These are phyloP conservation scores for Cynodonichthys magdalenae DNA, from an alignment of 2,797 vertebrate genomes.

Conservation along the genomic window DNA sequence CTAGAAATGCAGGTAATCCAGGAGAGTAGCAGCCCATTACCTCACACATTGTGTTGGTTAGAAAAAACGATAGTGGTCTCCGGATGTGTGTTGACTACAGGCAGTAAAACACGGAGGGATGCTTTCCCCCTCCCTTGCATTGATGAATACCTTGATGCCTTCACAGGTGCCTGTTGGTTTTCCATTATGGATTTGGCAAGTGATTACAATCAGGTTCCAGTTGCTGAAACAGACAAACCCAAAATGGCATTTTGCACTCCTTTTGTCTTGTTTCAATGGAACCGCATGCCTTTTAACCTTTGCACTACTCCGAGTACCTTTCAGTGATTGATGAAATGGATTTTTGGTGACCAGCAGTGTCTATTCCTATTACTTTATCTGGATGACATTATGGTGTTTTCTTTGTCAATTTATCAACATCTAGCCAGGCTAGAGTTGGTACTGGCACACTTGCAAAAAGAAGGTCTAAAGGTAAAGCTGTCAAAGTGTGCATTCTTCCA, in stretches of 20 bases:
- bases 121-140: neutral
- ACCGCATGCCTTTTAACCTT: too few relatives aligned
- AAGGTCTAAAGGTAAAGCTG: neutral
- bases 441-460: neutral
- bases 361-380: neutral
- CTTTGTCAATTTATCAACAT: neutral
- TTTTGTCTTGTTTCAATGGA: too few relatives aligned
- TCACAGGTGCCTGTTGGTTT: neutral
- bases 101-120: neutral
- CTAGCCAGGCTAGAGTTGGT: neutral
- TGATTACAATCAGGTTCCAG: constrained; percentile 1
- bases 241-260: neutral
- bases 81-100: neutral
- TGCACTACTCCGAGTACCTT: too few relatives aligned
- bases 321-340: too few relatives aligned
- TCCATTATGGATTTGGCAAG: neutral
- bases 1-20: neutral
- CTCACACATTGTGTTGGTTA: neutral
- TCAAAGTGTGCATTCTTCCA: neutral
- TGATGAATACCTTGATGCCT: neutral
- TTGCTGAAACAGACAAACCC: neutral
- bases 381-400: neutral
- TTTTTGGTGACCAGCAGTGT: too few relatives aligned
- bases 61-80: neutral
- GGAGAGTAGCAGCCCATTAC: neutral